Conservation (phyloP, 2,888 invertebrate species). For the Trisateles emortualis region DNA sequence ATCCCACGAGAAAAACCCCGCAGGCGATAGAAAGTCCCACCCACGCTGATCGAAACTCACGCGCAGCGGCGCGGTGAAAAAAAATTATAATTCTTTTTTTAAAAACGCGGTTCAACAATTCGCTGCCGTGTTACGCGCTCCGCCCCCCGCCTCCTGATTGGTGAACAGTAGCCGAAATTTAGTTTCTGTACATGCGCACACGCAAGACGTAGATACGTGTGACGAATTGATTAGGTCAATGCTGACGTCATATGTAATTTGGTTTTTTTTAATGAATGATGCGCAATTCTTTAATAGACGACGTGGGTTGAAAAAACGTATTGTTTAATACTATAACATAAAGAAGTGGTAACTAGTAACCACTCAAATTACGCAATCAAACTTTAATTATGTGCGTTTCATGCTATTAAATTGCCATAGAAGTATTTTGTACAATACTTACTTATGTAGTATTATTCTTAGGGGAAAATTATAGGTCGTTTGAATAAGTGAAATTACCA, state of each 20-base stretch:
- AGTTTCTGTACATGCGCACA: constrained; percentile 55
- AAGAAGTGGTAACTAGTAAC: neutral
- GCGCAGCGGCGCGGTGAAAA: constrained; percentile 53
- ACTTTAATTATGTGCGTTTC: neutral
- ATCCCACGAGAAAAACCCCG: constrained; percentile 77
- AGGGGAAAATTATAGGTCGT: too few species aligned
- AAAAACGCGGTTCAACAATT: constrained; percentile 61
- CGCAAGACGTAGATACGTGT: constrained; percentile 49
- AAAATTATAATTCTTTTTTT: constrained; percentile 58
- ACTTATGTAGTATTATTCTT: too few species aligned
- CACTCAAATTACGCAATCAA: neutral
- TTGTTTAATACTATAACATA: neutral
- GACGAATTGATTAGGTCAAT: constrained; percentile 52
- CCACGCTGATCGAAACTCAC: constrained; percentile 67
- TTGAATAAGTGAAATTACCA: too few species aligned
- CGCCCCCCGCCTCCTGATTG: constrained; percentile 75
- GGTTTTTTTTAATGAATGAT: constrained; percentile 1
- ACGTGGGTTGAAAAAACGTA: neutral
- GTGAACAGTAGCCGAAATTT: constrained; percentile 75
- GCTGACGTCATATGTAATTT: constrained; percentile 12
- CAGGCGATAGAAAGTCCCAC: constrained; percentile 84
- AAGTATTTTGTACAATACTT: too few species aligned
- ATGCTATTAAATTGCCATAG: too few species aligned
- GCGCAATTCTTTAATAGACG: neutral
- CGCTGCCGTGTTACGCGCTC: constrained; percentile 81